These are phyloP conservation scores for Seriola aureovittata DNA, from an alignment of 2,113 vertebrate genomes.

Conservation along the genomic window DNA sequence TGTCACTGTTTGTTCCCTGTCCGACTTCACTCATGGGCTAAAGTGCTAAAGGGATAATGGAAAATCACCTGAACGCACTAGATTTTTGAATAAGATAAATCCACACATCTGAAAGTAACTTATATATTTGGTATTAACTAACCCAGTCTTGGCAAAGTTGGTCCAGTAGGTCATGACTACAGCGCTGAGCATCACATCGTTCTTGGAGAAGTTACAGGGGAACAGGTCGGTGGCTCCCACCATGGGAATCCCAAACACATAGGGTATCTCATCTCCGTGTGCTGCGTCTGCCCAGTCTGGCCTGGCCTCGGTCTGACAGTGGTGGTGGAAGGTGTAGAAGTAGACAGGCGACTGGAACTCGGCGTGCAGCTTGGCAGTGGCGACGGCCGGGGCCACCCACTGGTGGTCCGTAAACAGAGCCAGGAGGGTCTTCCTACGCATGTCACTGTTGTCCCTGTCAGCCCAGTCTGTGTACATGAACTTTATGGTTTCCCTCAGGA, in stretches of 20 bases:
- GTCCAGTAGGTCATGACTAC: constrained; percentile 99
- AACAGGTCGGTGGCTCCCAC: constrained; percentile 95
- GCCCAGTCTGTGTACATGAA: constrained; percentile 99
- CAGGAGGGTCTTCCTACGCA: constrained; percentile 93
- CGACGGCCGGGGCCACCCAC: constrained; percentile 96
- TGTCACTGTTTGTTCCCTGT: not conserved
- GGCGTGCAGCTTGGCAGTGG: constrained; percentile 95
- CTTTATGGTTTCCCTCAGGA: constrained; percentile 96
- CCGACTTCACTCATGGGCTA: not conserved
- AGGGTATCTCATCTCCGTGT: constrained; percentile 95
- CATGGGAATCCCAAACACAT: constrained; percentile 97
- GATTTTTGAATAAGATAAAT: not conserved
- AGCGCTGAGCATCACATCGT: constrained; percentile 95
- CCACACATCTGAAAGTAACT: not conserved
- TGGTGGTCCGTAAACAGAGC: constrained; percentile 97
- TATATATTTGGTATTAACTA: constrained; percentile 64
- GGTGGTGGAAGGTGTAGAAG: constrained; percentile 98
- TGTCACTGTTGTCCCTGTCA: constrained; percentile 95
- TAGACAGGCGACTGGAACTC: constrained; percentile 97
- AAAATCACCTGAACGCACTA: not conserved
- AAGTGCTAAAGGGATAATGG: not conserved
- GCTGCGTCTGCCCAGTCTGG: constrained; percentile 96
- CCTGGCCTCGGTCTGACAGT: constrained; percentile 95
- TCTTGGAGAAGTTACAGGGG: constrained; percentile 98
- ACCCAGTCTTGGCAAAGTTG: constrained; percentile 96